phyloP scores from a whole-genome alignment of 2,797 vertebrate species.

The Epinephelus awoara region DNA sequence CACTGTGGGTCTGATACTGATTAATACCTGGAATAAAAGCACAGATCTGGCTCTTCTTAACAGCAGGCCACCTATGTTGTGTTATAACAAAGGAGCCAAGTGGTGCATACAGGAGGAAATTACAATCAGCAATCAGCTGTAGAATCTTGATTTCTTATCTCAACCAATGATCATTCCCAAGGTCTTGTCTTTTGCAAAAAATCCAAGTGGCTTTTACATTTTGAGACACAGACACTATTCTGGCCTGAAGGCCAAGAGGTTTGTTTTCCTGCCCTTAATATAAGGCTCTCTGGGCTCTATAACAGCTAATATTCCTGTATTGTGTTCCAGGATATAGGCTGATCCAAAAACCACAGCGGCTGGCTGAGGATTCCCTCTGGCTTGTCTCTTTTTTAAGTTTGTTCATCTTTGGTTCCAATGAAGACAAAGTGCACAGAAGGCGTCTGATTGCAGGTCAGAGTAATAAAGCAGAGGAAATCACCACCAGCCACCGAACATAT shows the following conservation, averaged over 20 bases:
- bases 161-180: conserved; percentile 22
- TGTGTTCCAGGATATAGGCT: conserved; percentile 68
- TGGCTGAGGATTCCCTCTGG: conserved; percentile 58
- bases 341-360: conserved; percentile 63
- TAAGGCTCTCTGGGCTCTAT: conserved; percentile 30
- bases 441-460: conserved; percentile 48
- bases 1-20: conserved; percentile 25
- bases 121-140: conserved; percentile 49
- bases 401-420: conserved; percentile 43
- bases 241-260: conserved; percentile 8
- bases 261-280: conserved; percentile 52
- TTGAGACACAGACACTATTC: conserved; percentile 13
- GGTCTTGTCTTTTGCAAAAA: conserved; percentile 15
- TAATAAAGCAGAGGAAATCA: conserved; percentile 43
- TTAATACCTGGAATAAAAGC: conserved; percentile 53
- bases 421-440: conserved; percentile 57
- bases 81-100: conserved; percentile 7
- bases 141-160: conserved; percentile 56
- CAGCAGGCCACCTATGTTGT: conserved; percentile 23
- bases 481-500: conserved; percentile 44
- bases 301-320: conserved; percentile 54
- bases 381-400: conserved; percentile 15
- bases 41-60: neutral
- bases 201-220: conserved; percentile 13
- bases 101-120: conserved; percentile 38